Evolutionary conservation across 2,797 vertebrate genomes (phyloP).

Genomic region (Gobionotothen gibberifrons): DNA sequence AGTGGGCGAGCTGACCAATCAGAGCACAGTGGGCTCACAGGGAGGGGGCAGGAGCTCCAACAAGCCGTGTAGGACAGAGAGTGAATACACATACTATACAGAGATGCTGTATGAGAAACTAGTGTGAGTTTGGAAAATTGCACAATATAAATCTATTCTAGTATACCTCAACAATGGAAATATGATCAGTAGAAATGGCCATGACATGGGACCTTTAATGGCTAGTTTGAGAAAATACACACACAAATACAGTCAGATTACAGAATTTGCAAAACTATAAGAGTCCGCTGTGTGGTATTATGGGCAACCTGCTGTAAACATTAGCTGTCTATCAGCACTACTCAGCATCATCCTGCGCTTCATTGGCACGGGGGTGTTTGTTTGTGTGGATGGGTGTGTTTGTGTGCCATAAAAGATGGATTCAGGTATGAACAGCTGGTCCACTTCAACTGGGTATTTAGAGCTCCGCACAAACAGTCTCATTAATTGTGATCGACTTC

Average conservation of each 20-base stretch:
- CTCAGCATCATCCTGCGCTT: constrained; percentile 39
- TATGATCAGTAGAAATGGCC: too few relatives aligned
- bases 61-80: too few relatives aligned
- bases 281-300: constrained; percentile 27
- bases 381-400: constrained; percentile 23
- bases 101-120: too few relatives aligned
- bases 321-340: constrained; percentile 55
- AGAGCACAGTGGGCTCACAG: too few relatives aligned
- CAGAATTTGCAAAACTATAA: constrained; percentile 19
- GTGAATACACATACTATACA: too few relatives aligned
- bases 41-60: too few relatives aligned
- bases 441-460: constrained; percentile 48
- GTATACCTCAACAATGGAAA: too few relatives aligned
- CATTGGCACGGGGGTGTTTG: constrained; percentile 40
- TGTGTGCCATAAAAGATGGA: constrained; percentile 41
- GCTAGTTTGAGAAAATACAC: constrained; percentile 15
- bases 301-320: constrained; percentile 54
- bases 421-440: constrained; percentile 70
- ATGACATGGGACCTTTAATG: neutral
- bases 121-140: too few relatives aligned
- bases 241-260: constrained; percentile 26
- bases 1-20: too few relatives aligned
- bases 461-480: constrained; percentile 47
- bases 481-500: constrained; percentile 61
- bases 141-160: too few relatives aligned